Percentiles rank a stretch among this genome's conserved stretches.
These are phyloP conservation scores for Enoplosus armatus DNA, from an alignment of 2,797 vertebrate genomes.

Conservation along the genomic window DNA sequence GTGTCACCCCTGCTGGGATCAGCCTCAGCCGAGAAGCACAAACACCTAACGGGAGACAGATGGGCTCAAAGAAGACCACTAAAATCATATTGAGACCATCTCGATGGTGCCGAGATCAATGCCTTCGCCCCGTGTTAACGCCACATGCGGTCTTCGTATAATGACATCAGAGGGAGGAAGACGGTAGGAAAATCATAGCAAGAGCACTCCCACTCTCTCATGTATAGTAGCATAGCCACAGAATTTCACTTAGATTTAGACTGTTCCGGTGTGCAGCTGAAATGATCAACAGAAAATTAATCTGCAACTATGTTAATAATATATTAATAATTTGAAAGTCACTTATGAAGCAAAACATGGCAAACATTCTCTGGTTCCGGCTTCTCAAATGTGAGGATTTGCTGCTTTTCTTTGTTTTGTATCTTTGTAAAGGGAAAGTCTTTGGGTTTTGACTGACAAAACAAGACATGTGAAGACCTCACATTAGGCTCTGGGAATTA, in stretches of 20 bases:
- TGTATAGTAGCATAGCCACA: background rate
- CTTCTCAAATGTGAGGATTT: background rate
- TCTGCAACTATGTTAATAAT: background rate
- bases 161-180: conserved; percentile 41
- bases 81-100: conserved; percentile 59
- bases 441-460: background rate
- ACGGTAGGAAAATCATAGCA: conserved; percentile 37
- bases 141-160: conserved; percentile 32
- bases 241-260: conserved; percentile 10
- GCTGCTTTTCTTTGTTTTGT: background rate
- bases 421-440: background rate
- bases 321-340: background rate
- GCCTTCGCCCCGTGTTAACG: conserved; percentile 28
- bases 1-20: conserved; percentile 63
- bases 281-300: background rate
- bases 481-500: background rate
- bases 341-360: background rate
- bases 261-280: background rate
- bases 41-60: conserved; percentile 63
- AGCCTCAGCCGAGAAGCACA: conserved; percentile 48
- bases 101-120: conserved; percentile 49
- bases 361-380: background rate
- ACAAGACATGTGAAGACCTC: background rate
- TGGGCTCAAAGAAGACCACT: conserved; percentile 57
- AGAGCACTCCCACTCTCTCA: conserved; percentile 10